Conservation (phyloP, 2,113 vertebrate genomes). For the Corvus cornix region DNA sequence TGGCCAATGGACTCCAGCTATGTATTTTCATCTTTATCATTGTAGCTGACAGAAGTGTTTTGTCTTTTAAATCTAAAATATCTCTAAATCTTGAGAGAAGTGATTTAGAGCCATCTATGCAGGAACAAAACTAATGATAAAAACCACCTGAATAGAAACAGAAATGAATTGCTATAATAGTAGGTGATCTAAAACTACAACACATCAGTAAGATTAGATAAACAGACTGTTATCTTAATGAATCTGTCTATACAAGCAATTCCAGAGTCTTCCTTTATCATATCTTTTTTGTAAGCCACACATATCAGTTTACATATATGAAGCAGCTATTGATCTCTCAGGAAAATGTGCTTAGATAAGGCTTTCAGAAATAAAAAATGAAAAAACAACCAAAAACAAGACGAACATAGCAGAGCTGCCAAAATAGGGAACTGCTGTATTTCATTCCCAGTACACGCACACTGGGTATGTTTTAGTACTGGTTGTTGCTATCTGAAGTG, state of each 20-base stretch:
- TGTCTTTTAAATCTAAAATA: constrained; percentile 6
- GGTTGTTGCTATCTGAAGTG: background rate
- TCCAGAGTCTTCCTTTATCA: background rate
- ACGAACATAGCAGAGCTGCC: background rate
- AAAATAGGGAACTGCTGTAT: background rate
- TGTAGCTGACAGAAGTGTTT: background rate
- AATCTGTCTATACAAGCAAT: constrained; percentile 15
- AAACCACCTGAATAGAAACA: background rate
- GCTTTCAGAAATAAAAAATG: background rate
- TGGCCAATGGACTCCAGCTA: background rate
- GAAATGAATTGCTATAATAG: constrained; percentile 7
- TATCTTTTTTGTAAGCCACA: constrained; percentile 6
- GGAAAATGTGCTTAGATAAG: background rate
- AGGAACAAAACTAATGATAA: constrained; percentile 5
- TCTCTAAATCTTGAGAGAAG: background rate
- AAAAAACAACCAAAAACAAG: background rate
- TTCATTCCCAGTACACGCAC: background rate
- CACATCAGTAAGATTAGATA: constrained; percentile 22
- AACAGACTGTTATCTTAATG: constrained; percentile 26
- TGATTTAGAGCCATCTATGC: background rate
- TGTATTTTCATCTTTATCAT: background rate
- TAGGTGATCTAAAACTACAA: constrained; percentile 6
- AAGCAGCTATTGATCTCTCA: constrained; percentile 24
- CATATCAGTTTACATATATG: constrained; percentile 15
- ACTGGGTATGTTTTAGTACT: background rate